These are phyloP conservation scores for Drosophila multiciliata DNA, from an alignment of 2,888 invertebrate species.

Conservation along the genomic window DNA sequence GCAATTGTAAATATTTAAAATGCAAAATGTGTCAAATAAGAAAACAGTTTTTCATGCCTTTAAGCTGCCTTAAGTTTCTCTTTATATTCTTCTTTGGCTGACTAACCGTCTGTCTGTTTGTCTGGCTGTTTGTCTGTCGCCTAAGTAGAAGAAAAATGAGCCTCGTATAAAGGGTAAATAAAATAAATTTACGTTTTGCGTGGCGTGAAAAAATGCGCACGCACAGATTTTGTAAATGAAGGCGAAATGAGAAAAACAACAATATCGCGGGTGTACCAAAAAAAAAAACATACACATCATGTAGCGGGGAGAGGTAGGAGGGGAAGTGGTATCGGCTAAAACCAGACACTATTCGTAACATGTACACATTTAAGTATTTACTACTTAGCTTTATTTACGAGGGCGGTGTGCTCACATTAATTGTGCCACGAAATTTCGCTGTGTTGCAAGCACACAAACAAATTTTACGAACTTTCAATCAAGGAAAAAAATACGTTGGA, in stretches of 20 bases:
- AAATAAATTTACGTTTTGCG: constrained; percentile 77
- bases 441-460: neutral
- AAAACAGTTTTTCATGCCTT: constrained; percentile 59
- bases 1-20: constrained; percentile 79
- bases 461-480: neutral
- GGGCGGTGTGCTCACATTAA: constrained; percentile 12
- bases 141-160: constrained; percentile 76
- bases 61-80: constrained; percentile 65
- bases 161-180: constrained; percentile 69
- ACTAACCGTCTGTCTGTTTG: neutral
- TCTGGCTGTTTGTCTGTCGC: constrained; percentile 18
- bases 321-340: neutral
- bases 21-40: constrained; percentile 77
- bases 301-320: neutral
- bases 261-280: constrained; percentile 14
- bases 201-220: constrained; percentile 76
- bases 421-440: constrained; percentile 20
- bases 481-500: neutral
- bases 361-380: constrained; percentile 32
- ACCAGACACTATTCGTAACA: constrained; percentile 34
- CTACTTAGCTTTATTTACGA: constrained; percentile 13
- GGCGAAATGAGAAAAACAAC: constrained; percentile 35
- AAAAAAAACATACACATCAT: neutral
- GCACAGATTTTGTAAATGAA: constrained; percentile 81
- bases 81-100: constrained; percentile 23